Conservation (phyloP, 2,888 invertebrate species). For the Zonitis immaculata region DNA sequence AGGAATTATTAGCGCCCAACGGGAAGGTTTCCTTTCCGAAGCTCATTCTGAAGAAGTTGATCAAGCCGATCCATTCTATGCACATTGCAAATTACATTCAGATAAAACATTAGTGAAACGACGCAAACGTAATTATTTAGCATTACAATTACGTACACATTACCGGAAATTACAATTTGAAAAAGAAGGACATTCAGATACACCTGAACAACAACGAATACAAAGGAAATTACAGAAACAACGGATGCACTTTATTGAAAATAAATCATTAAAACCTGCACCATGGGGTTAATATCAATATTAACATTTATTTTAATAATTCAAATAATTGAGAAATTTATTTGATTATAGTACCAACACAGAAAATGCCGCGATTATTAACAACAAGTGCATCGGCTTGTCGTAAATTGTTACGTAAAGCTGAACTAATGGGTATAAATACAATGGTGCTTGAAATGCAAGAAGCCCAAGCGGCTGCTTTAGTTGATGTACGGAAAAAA, state of each 20-base stretch:
- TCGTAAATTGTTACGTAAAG: conserved; percentile 74
- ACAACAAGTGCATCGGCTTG: conserved; percentile 89
- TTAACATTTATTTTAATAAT: background rate
- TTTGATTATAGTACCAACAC: conserved; percentile 74
- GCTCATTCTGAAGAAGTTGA: conserved; percentile 86
- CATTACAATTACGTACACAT: conserved; percentile 76
- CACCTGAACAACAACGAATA: conserved; percentile 69
- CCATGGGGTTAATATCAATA: conserved; percentile 71
- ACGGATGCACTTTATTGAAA: conserved; percentile 72
- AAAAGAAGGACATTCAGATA: conserved; percentile 58
- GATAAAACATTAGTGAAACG: conserved; percentile 82
- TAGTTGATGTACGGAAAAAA: conserved; percentile 83
- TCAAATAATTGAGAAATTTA: background rate
- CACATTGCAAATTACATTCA: conserved; percentile 92
- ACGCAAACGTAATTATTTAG: conserved; percentile 79
- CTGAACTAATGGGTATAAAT: conserved; percentile 87
- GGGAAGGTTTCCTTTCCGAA: conserved; percentile 87
- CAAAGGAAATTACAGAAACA: conserved; percentile 80
- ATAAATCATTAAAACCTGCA: conserved; percentile 67
- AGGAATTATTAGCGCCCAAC: conserved; percentile 91
- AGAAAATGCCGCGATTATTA: conserved; percentile 87
- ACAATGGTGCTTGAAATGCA: conserved; percentile 75
- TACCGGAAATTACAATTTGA: conserved; percentile 59
- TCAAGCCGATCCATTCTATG: conserved; percentile 95
- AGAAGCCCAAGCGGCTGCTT: conserved; percentile 74